Conservation (phyloP, 2,113 vertebrate species). For the Ptyas mucosa region DNA sequence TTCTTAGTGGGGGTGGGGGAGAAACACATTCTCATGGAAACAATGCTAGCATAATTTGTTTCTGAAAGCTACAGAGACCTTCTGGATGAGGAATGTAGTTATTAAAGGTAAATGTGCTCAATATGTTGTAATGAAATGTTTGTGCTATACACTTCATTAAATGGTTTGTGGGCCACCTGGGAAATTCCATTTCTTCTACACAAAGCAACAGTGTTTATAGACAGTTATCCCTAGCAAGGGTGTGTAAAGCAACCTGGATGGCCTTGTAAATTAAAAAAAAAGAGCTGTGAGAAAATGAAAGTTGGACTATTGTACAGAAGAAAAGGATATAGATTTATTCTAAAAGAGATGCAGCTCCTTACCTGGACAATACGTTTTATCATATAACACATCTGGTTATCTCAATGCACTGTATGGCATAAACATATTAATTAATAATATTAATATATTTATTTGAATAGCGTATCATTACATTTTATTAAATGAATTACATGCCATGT, state of each 20-base stretch:
- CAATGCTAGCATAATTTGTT: slow-evolving; percentile 77
- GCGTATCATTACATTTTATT: neutral
- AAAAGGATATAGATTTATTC: neutral
- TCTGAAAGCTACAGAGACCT: slow-evolving; percentile 75
- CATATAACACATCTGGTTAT: slow-evolving; percentile 17
- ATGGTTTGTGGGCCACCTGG: slow-evolving; percentile 71
- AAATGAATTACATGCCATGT: slow-evolving; percentile 1
- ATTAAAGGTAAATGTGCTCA: slow-evolving; percentile 78
- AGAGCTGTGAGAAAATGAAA: neutral
- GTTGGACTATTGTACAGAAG: neutral
- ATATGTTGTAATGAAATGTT: slow-evolving; percentile 81
- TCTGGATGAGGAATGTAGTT: slow-evolving; percentile 74
- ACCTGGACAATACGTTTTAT: slow-evolving; percentile 10
- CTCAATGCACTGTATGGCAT: slow-evolving; percentile 31
- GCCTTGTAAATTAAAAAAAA: neutral
- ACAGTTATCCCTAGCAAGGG: slow-evolving; percentile 53
- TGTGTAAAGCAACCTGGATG: neutral
- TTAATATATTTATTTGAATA: slow-evolving; percentile 18
- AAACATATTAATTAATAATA: slow-evolving; percentile 29
- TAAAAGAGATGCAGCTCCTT: neutral
- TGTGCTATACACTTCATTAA: slow-evolving; percentile 77
- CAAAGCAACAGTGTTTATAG: slow-evolving; percentile 45
- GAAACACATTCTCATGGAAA: slow-evolving; percentile 70
- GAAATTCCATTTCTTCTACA: slow-evolving; percentile 68
- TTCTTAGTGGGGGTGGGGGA: slow-evolving; percentile 58